Conservation (phyloP, 2,888 invertebrate species). For the Nemotelus nigrinus region DNA sequence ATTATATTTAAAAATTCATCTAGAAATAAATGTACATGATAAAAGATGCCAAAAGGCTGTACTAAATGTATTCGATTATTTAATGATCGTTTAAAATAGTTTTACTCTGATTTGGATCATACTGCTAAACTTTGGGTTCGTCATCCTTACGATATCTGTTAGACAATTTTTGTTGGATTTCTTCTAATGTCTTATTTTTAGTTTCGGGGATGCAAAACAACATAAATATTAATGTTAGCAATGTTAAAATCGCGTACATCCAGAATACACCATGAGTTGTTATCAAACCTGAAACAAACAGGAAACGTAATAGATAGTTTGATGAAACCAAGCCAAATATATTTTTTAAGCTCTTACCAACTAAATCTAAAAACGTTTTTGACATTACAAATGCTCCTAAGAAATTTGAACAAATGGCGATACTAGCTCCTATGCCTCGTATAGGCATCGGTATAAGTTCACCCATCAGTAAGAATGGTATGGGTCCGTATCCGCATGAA, state of each 20-base stretch:
- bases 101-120: too few species aligned
- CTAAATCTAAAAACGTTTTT: slow-evolving; percentile 30
- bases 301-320: neutral
- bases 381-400: slow-evolving; percentile 9
- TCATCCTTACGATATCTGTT: slow-evolving; percentile 1
- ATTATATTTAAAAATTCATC: too few species aligned
- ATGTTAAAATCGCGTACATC: slow-evolving; percentile 7
- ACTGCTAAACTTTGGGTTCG: too few species aligned
- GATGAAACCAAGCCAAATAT: too few species aligned
- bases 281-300: slow-evolving; percentile 3
- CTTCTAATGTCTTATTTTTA: slow-evolving; percentile 17
- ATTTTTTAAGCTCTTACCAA: neutral
- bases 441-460: slow-evolving; percentile 31
- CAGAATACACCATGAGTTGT: slow-evolving; percentile 24
- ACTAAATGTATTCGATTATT: too few species aligned
- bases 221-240: slow-evolving; percentile 21
- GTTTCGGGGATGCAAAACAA: slow-evolving; percentile 22
- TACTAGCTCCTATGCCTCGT: slow-evolving; percentile 27
- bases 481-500: slow-evolving; percentile 26
- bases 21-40: too few species aligned
- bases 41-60: too few species aligned
- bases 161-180: slow-evolving; percentile 8
- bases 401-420: slow-evolving; percentile 21
- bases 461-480: slow-evolving; percentile 27
- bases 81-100: too few species aligned